Evolutionary conservation across 35 echinoderm and acorn worm species (phyloP).

Genomic region (Apostichopus japonicus): DNA sequence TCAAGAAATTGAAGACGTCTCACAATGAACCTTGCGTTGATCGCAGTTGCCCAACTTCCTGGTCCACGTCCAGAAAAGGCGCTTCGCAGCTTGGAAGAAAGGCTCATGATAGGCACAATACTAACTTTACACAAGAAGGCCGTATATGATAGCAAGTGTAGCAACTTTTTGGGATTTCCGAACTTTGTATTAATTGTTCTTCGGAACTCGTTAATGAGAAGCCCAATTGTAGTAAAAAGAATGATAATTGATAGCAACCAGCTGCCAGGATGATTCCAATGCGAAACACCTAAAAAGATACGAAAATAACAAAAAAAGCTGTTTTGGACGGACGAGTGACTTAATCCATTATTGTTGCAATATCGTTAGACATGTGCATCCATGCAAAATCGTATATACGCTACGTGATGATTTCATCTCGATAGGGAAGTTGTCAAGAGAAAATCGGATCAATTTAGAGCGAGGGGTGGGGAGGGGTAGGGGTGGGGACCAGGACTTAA

Average conservation of each 20-base stretch:
- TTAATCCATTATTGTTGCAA: too few species aligned
- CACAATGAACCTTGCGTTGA: constrained; percentile 29
- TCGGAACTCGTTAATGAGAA: not conserved
- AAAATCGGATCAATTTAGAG: too few species aligned
- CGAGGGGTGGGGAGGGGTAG: too few species aligned
- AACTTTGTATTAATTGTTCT: not conserved
- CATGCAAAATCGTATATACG: too few species aligned
- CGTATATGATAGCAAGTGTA: not conserved
- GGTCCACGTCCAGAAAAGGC: constrained; percentile 6
- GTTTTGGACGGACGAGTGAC: too few species aligned
- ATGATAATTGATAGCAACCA: constrained; percentile 6
- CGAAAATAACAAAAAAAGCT: too few species aligned
- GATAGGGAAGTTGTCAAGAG: too few species aligned
- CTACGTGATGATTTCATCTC: too few species aligned
- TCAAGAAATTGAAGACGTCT: constrained; percentile 10
- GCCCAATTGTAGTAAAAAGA: not conserved
- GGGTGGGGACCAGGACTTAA: too few species aligned
- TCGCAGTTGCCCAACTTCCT: constrained; percentile 7
- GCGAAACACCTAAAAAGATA: not conserved
- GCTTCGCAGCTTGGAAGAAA: constrained; percentile 2
- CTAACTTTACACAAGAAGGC: not conserved
- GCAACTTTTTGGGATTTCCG: not conserved
- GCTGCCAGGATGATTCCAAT: constrained; percentile 13
- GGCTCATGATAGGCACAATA: not conserved
- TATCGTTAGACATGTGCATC: too few species aligned